phyloP scores from a whole-genome alignment of 2,888 invertebrate species.

The Pherbina coryleti region DNA sequence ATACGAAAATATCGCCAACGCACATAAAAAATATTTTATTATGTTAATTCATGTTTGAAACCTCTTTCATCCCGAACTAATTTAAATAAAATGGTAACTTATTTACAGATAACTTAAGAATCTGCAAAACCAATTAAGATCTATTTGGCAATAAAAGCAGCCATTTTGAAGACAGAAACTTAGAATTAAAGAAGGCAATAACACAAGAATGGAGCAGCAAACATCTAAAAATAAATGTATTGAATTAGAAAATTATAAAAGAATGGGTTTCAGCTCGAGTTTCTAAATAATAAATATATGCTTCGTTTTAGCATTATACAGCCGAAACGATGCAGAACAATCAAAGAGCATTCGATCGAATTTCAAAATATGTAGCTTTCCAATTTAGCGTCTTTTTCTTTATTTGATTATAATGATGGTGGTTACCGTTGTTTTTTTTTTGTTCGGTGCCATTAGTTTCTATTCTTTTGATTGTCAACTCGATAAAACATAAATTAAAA shows the following conservation, averaged over 20 bases:
- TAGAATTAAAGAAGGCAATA: constrained; percentile 8
- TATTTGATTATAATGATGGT: neutral
- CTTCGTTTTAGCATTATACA: constrained; percentile 43
- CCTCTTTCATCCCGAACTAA: neutral
- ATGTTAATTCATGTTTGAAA: too few relatives aligned
- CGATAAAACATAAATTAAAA: constrained; percentile 60
- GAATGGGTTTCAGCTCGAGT: neutral
- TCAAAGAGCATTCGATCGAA: constrained; percentile 44
- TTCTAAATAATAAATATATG: constrained; percentile 17
- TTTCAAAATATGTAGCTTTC: constrained; percentile 64
- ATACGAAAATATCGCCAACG: neutral
- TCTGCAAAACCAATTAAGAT: neutral
- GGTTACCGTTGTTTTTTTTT: constrained; percentile 12
- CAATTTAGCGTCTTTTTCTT: constrained; percentile 59
- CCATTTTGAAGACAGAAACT: constrained; percentile 35
- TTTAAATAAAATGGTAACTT: neutral
- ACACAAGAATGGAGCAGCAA: constrained; percentile 24
- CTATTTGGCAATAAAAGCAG: neutral
- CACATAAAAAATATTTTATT: neutral
- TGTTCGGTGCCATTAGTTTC: constrained; percentile 40
- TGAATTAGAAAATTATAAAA: neutral
- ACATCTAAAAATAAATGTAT: neutral
- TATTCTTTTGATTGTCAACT: constrained; percentile 62
- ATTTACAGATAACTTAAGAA: neutral
- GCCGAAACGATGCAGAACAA: constrained; percentile 59